A percentile compares a stretch with the other conserved stretches of the same genome.
Conservation (phyloP, 2,113 vertebrate species). For the Chiloscyllium plagiosum region DNA sequence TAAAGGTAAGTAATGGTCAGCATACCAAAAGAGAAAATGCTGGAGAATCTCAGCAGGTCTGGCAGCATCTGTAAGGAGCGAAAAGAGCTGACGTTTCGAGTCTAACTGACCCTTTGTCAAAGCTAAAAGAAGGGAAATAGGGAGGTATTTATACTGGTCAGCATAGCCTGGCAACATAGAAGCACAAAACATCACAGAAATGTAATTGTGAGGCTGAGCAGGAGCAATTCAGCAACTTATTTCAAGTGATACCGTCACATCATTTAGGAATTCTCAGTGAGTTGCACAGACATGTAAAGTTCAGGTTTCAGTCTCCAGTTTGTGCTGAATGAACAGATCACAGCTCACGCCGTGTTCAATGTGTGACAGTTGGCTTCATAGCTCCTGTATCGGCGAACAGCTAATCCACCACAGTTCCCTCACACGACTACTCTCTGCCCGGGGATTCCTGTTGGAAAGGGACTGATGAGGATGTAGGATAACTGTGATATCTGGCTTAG, state of each 20-base stretch:
- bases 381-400: not conserved
- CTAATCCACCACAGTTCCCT: not conserved
- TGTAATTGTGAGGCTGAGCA: not conserved
- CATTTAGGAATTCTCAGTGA: not conserved
- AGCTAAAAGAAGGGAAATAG: too few species aligned
- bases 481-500: not conserved
- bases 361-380: not conserved
- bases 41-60: too few species aligned
- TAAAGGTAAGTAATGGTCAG: constrained; percentile 43
- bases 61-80: too few species aligned
- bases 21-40: too few species aligned
- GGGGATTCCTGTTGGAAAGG: not conserved
- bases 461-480: not conserved
- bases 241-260: not conserved
- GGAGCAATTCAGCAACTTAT: not conserved
- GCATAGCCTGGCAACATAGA: not conserved
- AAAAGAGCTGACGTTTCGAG: too few species aligned
- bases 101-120: too few species aligned
- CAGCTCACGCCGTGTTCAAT: not conserved
- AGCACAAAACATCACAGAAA: not conserved
- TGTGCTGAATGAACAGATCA: not conserved
- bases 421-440: too few species aligned
- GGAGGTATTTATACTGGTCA: too few species aligned
- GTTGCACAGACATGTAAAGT: not conserved
- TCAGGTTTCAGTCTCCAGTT: not conserved